Percentiles rank a stretch among this genome's conserved stretches.
phyloP scores from a whole-genome alignment of 2,113 vertebrate species.

The Falcunculus frontatus region DNA sequence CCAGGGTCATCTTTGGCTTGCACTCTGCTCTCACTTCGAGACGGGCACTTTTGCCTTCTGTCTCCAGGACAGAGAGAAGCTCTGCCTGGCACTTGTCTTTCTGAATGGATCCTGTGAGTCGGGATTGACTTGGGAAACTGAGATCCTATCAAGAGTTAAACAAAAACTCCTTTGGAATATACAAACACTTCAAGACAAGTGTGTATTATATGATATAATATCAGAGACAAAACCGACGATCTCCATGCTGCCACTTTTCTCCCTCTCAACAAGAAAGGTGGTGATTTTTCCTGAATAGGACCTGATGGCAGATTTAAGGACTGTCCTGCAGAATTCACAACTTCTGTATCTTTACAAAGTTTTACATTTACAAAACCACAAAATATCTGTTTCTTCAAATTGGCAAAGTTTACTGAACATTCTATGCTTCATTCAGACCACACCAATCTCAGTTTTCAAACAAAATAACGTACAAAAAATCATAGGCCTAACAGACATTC shows the following conservation, averaged over 20 bases:
- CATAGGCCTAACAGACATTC: neutral
- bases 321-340: neutral
- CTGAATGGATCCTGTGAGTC: constrained; percentile 70
- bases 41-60: constrained; percentile 18
- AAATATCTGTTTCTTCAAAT: neutral
- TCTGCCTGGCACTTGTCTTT: constrained; percentile 53
- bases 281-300: neutral
- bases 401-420: neutral
- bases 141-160: constrained; percentile 1
- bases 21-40: constrained; percentile 62
- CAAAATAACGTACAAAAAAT: neutral
- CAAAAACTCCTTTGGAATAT: neutral
- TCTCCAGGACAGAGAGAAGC: constrained; percentile 19
- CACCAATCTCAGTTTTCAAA: neutral
- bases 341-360: neutral
- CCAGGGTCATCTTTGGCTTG: constrained; percentile 59
- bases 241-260: neutral
- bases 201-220: neutral
- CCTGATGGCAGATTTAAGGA: neutral
- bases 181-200: neutral
- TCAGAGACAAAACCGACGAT: neutral
- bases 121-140: constrained; percentile 32
- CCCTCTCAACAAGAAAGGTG: neutral
- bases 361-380: neutral
- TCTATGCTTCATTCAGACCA: neutral